A percentile compares a stretch with the other conserved stretches of the same genome.
Evolutionary conservation across 2,888 invertebrate genomes (phyloP).

Genomic region (Deroplatys truncata): DNA sequence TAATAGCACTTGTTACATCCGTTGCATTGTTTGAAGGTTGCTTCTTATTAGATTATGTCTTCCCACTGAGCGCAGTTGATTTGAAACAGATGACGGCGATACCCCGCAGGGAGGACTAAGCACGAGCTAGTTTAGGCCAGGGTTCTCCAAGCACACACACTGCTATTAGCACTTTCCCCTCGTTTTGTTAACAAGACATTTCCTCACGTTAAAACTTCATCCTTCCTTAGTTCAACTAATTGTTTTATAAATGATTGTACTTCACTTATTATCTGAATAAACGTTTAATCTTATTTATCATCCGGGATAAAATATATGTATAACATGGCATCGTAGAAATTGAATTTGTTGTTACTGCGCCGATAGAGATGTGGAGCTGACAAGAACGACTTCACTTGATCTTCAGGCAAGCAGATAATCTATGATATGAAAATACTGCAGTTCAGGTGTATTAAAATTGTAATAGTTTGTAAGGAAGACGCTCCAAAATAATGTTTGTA

Average conservation of each 20-base stretch:
- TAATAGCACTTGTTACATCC: constrained; percentile 20
- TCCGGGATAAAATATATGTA: no score
- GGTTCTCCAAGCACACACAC: background rate
- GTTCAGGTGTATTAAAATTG: no score
- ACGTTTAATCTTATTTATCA: no score
- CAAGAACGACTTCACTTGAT: no score
- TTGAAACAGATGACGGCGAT: constrained; percentile 22
- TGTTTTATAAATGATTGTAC: background rate
- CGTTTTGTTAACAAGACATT: background rate
- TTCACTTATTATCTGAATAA: background rate
- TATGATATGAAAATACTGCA: no score
- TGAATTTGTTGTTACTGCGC: no score
- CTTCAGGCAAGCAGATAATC: no score
- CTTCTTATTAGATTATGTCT: constrained; percentile 29
- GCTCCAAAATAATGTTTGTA: no score
- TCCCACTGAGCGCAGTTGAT: constrained; percentile 26
- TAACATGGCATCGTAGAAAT: no score
- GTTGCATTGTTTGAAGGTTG: background rate
- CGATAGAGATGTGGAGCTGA: no score
- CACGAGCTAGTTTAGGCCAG: background rate
- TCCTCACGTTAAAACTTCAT: background rate
- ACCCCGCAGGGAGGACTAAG: constrained; percentile 1
- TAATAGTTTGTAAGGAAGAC: no score
- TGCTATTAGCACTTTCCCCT: background rate
- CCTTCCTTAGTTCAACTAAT: background rate